A percentile compares a stretch with the other conserved stretches of the same genome.
Conservation (phyloP, 2,888 invertebrate genomes). For the Altica lythri region DNA sequence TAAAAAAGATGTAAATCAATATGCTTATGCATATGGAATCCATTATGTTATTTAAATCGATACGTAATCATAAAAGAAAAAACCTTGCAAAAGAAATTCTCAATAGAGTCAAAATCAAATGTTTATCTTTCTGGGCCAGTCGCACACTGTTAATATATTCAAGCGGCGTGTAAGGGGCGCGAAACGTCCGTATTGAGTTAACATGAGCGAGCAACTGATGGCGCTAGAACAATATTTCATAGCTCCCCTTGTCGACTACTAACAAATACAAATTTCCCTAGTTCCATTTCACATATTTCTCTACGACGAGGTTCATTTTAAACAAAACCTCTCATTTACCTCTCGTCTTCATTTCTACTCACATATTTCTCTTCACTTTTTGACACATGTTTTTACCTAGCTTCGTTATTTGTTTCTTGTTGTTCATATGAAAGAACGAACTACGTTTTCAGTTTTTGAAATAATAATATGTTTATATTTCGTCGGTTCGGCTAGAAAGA, state of each 20-base stretch:
- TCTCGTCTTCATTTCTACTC: constrained; percentile 36
- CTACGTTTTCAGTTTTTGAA: too few relatives aligned
- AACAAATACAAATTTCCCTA: constrained; percentile 45
- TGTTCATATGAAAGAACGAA: constrained; percentile 3
- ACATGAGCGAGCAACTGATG: constrained; percentile 42
- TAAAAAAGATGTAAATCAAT: too few relatives aligned
- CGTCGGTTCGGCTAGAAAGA: too few relatives aligned
- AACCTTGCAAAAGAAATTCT: too few relatives aligned
- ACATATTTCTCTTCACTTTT: constrained; percentile 28
- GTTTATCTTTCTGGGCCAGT: constrained; percentile 20
- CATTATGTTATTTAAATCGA: too few relatives aligned
- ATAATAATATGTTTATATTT: too few relatives aligned
- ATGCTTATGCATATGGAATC: too few relatives aligned
- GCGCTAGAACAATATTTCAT: constrained; percentile 49
- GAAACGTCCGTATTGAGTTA: constrained; percentile 47
- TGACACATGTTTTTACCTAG: constrained; percentile 30
- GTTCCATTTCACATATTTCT: constrained; percentile 36
- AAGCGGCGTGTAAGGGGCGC: constrained; percentile 42
- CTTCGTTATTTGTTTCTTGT: constrained; percentile 28
- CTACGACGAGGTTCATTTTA: constrained; percentile 36
- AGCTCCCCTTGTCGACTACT: constrained; percentile 46
- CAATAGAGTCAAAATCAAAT: constrained; percentile 17
- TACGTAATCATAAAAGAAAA: too few relatives aligned
- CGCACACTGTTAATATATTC: constrained; percentile 35
- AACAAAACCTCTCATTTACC: constrained; percentile 39